Percentiles rank a stretch among this genome's conserved stretches.
phyloP scores from a whole-genome alignment of 2,113 vertebrate genomes.

The Ploceus nigricollis region DNA sequence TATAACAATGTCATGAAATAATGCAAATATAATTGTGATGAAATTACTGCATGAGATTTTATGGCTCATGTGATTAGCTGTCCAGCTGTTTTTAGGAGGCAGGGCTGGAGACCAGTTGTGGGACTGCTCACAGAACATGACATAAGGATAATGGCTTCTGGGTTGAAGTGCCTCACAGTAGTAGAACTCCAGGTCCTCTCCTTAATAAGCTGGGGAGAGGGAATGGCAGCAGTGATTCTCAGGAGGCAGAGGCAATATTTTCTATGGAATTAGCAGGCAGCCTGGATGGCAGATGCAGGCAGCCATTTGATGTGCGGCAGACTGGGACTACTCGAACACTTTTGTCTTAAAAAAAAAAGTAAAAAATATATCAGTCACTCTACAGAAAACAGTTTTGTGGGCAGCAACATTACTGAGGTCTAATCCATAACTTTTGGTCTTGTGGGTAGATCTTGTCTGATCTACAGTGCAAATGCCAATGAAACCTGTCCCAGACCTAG shows the following conservation, averaged over 20 bases:
- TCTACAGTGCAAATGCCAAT: not conserved
- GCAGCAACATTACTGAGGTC: not conserved
- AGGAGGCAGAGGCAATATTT: not conserved
- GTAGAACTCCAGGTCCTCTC: not conserved
- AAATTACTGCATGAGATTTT: not conserved
- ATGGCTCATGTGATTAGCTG: not conserved
- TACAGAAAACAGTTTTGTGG: not conserved
- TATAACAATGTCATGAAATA: not conserved
- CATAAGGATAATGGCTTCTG: not conserved
- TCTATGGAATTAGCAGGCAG: not conserved
- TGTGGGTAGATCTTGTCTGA: not conserved
- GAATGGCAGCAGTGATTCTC: not conserved
- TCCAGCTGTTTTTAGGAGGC: not conserved
- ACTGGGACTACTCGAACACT: not conserved
- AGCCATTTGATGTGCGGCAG: not conserved
- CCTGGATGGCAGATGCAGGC: not conserved
- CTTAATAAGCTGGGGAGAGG: accelerated
- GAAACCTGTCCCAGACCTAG: not conserved
- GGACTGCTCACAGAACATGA: not conserved
- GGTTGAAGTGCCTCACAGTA: not conserved
- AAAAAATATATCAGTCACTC: not conserved
- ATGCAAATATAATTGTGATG: not conserved
- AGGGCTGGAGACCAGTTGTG: not conserved
- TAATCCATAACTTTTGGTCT: not conserved
- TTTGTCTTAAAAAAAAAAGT: not conserved